Base-by-base conservation (phyloP, 2,113 vertebrate species). In the Ailurus styani region DNA sequence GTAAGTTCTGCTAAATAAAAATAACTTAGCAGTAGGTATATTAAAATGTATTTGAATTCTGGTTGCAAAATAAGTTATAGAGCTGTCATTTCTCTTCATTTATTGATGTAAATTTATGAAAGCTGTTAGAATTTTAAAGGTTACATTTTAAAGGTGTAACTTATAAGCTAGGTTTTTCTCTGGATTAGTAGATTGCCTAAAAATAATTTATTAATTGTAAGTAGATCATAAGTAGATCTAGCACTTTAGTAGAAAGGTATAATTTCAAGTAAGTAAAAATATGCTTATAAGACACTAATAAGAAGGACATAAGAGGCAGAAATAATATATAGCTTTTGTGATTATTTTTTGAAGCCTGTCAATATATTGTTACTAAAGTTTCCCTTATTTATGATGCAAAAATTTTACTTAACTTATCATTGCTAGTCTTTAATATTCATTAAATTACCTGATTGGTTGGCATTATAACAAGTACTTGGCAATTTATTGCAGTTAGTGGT, bases 1-100 rank as follows among this genome's bases (percentile, higher is more conserved):
- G 29, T 5, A 66, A 86, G 6, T 83, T 95, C 54, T 91, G 4
- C 10, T 15, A 29, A 55, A 77, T 91, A 34, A 27, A 96, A 78
- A 78, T 96, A 93, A 57, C 34, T 84, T 81, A 5, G 5, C 64
- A 78, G 27, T 90, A 45, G 75, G 25, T 54, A 96, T 96, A 91
- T 96, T 6, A 77, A 96, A 93, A 47, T 87, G n/a, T 68, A 64
- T 60, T 96, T 84, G 95, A 87, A 85, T 96, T 83, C 34, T 40
- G 54, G 2, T 84, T 91, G 20, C 10, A 62, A 88, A 52, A 2
- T 68, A 47, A 37, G 17, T 82, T 90, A 50, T 66, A 77, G 47
- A 57, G 27, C 37, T 66, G 25, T 96, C 20, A 66, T 68, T 92
- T 88, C 37, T 95, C 40, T 31, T 91, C 7, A 89, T 50, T 40